These are phyloP conservation scores for Ypsolopha sequella DNA, from an alignment of 2,888 invertebrate genomes.

Conservation along the genomic window DNA sequence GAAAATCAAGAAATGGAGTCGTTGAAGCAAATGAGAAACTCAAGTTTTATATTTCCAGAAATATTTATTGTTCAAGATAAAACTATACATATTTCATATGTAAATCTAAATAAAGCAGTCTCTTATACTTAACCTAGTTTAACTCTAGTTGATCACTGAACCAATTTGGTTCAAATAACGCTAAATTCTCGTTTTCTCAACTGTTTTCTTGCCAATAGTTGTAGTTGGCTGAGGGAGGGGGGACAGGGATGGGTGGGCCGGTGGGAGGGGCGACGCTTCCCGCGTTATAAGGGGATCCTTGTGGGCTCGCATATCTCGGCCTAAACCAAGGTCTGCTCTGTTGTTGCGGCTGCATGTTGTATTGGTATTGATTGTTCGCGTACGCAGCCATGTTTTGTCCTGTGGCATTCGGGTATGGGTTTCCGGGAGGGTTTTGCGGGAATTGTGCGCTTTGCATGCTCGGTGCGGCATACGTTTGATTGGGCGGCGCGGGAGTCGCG, in stretches of 20 bases:
- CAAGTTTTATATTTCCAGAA: neutral
- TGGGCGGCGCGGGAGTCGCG: constrained; percentile 43
- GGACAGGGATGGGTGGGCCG: constrained; percentile 43
- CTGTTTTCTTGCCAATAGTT: constrained; percentile 60
- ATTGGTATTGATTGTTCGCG: constrained; percentile 57
- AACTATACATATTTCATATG: neutral
- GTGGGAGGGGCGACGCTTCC: constrained; percentile 35
- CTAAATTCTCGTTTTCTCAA: constrained; percentile 42
- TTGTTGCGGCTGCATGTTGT: constrained; percentile 16
- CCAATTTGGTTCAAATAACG: constrained; percentile 7
- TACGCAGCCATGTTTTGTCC: constrained; percentile 62
- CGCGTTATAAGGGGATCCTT: constrained; percentile 47
- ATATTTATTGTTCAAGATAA: neutral
- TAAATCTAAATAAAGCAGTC: constrained; percentile 4
- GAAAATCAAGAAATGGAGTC: neutral
- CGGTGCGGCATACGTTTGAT: constrained; percentile 38
- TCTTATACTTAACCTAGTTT: neutral
- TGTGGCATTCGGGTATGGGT: constrained; percentile 59
- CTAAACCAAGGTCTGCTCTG: constrained; percentile 57
- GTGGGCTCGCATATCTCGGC: constrained; percentile 54
- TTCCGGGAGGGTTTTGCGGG: constrained; percentile 35
- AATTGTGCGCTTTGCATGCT: constrained; percentile 45
- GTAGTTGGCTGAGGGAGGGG: constrained; percentile 50
- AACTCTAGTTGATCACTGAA: constrained; percentile 2
- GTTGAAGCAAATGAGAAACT: neutral